A percentile compares a stretch with the other conserved stretches of the same genome.
Evolutionary conservation across 2,888 invertebrate species (phyloP).

Genomic region (Lasioglossum villosulum): DNA sequence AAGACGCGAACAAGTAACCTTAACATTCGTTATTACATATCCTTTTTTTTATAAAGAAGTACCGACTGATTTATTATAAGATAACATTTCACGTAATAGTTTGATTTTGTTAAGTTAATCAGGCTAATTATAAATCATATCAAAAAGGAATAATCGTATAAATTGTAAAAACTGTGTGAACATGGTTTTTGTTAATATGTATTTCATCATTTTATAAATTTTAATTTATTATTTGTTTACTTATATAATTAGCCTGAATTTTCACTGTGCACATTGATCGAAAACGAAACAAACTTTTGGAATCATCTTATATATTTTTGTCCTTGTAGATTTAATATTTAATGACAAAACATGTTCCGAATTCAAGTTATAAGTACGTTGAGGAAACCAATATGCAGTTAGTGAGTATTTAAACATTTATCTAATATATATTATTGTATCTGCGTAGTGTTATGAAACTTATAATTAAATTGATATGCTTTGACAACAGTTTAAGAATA

Average conservation of each 20-base stretch:
- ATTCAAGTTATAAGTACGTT: not conserved
- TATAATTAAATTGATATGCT: not conserved
- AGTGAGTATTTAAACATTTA: conserved; percentile 33
- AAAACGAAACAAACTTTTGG: not conserved
- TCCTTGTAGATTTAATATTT: not conserved
- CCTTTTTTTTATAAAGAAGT: not conserved
- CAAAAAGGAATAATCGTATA: not conserved
- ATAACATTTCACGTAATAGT: not conserved
- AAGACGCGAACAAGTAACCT: not conserved
- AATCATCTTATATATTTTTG: not conserved
- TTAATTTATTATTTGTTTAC: not conserved
- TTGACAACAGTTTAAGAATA: conserved; percentile 15
- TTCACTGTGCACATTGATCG: not conserved
- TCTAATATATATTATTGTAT: not conserved
- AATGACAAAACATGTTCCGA: not conserved
- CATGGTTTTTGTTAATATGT: not conserved
- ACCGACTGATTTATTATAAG: not conserved
- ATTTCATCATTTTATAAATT: not conserved
- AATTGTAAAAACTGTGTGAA: not conserved
- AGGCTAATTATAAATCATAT: not conserved
- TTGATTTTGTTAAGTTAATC: not conserved
- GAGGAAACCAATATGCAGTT: not conserved
- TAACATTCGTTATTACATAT: not conserved
- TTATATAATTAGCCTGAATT: not conserved
- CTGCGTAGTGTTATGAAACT: not conserved